Evolutionary conservation across 2,113 vertebrate species (phyloP).

Genomic region (Gavia stellata): DNA sequence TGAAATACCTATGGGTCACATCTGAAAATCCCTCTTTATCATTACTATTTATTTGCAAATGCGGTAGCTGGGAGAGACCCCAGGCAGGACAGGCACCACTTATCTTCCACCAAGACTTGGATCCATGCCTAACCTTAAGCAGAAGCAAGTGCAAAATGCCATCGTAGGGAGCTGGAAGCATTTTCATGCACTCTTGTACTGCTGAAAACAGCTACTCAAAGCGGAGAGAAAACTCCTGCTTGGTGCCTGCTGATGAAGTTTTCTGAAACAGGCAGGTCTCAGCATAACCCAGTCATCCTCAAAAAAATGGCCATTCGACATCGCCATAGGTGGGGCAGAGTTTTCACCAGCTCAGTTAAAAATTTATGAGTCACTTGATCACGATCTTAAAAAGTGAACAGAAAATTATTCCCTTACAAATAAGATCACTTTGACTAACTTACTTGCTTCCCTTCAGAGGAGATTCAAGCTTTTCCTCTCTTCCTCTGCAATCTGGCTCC

Average conservation of each 20-base stretch:
- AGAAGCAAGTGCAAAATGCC: background rate
- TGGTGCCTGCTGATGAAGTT: background rate
- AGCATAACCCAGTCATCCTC: background rate
- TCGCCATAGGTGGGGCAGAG: background rate
- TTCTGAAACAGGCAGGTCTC: background rate
- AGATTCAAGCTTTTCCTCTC: slow-evolving; percentile 36
- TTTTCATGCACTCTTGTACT: background rate
- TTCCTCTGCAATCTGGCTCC: slow-evolving; percentile 52
- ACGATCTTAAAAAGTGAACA: background rate
- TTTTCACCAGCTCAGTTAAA: background rate
- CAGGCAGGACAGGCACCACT: background rate
- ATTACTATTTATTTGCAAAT: background rate
- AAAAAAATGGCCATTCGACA: background rate
- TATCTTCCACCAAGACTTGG: background rate
- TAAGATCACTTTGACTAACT: slow-evolving; percentile 36
- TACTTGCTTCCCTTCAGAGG: slow-evolving; percentile 32
- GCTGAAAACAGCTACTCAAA: background rate
- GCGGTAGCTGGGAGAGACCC: background rate
- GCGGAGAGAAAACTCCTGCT: background rate
- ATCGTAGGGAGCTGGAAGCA: background rate
- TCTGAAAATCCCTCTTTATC: background rate
- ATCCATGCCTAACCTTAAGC: background rate
- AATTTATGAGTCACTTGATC: background rate
- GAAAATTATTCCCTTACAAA: slow-evolving; percentile 9
- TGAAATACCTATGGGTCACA: background rate